Evolutionary conservation across 1,140 invertebrate genomes (phyloP), one percentile per base, ranked within the genome.

Genomic region (Pissodes strobi): DNA sequence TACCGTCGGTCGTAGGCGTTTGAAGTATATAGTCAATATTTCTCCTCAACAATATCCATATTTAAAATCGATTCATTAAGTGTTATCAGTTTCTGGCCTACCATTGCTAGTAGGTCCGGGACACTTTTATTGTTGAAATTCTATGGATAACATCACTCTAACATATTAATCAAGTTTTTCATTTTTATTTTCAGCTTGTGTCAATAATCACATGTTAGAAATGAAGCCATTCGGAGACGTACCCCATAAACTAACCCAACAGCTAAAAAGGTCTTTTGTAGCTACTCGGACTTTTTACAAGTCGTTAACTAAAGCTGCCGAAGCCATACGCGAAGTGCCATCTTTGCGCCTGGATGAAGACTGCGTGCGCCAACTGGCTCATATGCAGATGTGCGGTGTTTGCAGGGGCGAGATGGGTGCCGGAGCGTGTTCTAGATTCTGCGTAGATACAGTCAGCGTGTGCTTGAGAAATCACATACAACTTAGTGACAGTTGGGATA

Each of bases 151-250:
- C n/a, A n/a, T n/a, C n/a, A n/a, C n/a, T n/a, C n/a, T n/a, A n/a
- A n/a, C n/a, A n/a, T n/a, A n/a, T n/a, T n/a, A n/a, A n/a, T n/a
- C n/a, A n/a, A n/a, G n/a, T n/a, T n/a, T n/a, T n/a, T n/a, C n/a
- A n/a, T 52, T 17, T 17, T 2, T 52, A 17, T 23, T 55, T 53
- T 18, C 21, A 64, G 61, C 64, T 4, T 98, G 95, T 79, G 90
- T 97, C 27, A 89, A 87, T 58, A 88, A 93, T 69, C 87, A 94
- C 72, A 97, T 98, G 94, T 87, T 90, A 43, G 89, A 95, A 59
- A 85, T 97, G 76, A 89, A 93, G 74, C 95, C 95, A 0, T 98
- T 98, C 76, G 94, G 93, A 1, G 95, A 97, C 78, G 92, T 96
- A 17, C 95, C 95, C 0, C 85, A 89, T 68, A 97, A 96, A 80